Conservation (phyloP, 2,797 vertebrate genomes). For the Allobates femoralis region DNA sequence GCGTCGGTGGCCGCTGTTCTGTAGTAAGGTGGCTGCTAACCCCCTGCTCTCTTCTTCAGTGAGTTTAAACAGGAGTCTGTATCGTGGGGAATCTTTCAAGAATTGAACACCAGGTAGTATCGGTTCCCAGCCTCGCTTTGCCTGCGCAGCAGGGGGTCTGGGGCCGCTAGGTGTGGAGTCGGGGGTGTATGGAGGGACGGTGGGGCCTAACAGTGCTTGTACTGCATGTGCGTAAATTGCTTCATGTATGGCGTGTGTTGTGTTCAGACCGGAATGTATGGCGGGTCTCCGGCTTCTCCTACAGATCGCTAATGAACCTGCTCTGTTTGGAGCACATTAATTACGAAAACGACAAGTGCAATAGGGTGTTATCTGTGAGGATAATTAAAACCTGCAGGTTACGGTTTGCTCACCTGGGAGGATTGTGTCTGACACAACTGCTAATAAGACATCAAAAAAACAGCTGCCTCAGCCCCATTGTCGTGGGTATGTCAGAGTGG, state of each 20-base stretch:
- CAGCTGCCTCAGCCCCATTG: no score
- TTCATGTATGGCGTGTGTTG: conserved; percentile 14
- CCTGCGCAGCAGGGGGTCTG: background rate
- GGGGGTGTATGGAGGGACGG: background rate
- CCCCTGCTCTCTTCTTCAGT: conserved; percentile 70
- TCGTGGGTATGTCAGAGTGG: no score
- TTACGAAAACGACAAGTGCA: no score
- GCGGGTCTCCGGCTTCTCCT: background rate
- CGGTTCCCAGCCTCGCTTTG: conserved; percentile 35
- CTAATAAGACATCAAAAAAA: no score
- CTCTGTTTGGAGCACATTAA: background rate
- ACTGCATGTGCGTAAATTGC: conserved; percentile 52
- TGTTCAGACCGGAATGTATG: background rate
- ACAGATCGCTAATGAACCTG: background rate
- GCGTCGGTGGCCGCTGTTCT: background rate
- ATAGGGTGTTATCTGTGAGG: no score
- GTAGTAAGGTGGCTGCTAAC: conserved; percentile 16
- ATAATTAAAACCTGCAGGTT: no score
- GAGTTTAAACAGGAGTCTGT: conserved; percentile 79
- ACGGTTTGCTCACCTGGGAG: no score
- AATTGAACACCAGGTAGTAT: conserved; percentile 79
- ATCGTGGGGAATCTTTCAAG: conserved; percentile 77
- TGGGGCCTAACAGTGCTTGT: conserved; percentile 28
- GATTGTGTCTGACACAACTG: no score
- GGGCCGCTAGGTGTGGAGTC: conserved; percentile 12